Evolutionary conservation across 2,797 vertebrate species (phyloP).

Genomic region (Gallinago nigripennis): DNA sequence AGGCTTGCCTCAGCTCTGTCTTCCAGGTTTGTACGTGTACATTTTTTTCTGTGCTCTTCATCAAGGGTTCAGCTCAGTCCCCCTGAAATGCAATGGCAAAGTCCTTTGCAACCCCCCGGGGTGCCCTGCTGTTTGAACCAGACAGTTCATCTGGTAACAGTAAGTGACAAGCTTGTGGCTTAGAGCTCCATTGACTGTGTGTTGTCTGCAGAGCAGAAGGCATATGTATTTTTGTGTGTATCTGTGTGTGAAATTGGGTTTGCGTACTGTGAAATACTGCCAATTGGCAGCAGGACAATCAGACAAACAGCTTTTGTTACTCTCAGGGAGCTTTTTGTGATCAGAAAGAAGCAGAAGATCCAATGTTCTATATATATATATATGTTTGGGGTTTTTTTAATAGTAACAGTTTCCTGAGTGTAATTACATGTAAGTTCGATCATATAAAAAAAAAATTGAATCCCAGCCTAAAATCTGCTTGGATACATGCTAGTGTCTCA

Average conservation of each 20-base stretch:
- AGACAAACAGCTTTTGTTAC: background rate
- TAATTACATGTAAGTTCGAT: background rate
- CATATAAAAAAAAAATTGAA: background rate
- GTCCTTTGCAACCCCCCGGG: background rate
- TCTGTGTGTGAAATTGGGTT: background rate
- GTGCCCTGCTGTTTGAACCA: background rate
- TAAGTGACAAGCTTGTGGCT: background rate
- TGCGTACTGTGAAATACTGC: background rate
- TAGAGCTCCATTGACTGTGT: background rate
- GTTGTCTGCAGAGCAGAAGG: background rate
- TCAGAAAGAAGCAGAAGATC: background rate
- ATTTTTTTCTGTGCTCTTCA: background rate
- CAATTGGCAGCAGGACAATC: background rate
- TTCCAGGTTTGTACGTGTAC: background rate
- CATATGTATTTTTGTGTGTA: background rate
- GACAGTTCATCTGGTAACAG: background rate
- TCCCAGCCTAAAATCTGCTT: background rate
- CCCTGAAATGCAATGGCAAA: background rate
- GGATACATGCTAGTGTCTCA: accelerated
- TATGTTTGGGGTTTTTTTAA: background rate
- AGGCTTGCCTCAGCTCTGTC: background rate
- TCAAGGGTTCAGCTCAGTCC: background rate
- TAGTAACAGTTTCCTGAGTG: background rate
- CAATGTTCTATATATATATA: background rate
- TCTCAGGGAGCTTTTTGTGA: background rate